Conservation (phyloP, 2,888 invertebrate genomes). For the Idaea biselata region DNA sequence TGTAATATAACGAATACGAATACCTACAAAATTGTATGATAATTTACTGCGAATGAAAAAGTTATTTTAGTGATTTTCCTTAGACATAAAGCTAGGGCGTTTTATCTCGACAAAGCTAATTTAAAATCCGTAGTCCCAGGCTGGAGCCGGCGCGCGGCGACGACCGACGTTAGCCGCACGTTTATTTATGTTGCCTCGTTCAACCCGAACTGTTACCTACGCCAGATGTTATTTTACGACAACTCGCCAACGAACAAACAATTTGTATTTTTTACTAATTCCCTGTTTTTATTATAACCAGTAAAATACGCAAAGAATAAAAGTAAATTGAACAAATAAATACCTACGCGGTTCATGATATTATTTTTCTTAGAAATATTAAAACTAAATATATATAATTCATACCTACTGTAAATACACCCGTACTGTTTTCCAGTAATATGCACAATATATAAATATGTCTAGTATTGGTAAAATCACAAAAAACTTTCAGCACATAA, state of each 20-base stretch:
- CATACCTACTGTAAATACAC: background rate
- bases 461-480: background rate
- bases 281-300: slow-evolving; percentile 29
- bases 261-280: slow-evolving; percentile 47
- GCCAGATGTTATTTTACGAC: slow-evolving; percentile 78
- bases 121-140: slow-evolving; percentile 32
- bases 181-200: slow-evolving; percentile 77
- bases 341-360: background rate
- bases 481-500: slow-evolving; percentile 14
- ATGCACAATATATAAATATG: background rate
- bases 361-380: background rate
- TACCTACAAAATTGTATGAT: slow-evolving; percentile 6
- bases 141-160: slow-evolving; percentile 35
- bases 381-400: background rate
- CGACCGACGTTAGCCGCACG: slow-evolving; percentile 52
- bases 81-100: slow-evolving; percentile 9
- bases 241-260: slow-evolving; percentile 64
- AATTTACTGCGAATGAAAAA: background rate
- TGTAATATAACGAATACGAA: background rate
- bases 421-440: background rate
- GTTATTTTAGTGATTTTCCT: background rate
- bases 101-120: slow-evolving; percentile 30
- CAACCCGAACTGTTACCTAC: slow-evolving; percentile 72
- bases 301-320: slow-evolving; percentile 15
- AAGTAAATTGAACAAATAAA: slow-evolving; percentile 17